Conservation (phyloP, 2,888 invertebrate species). For the Stenodera caucasica region DNA sequence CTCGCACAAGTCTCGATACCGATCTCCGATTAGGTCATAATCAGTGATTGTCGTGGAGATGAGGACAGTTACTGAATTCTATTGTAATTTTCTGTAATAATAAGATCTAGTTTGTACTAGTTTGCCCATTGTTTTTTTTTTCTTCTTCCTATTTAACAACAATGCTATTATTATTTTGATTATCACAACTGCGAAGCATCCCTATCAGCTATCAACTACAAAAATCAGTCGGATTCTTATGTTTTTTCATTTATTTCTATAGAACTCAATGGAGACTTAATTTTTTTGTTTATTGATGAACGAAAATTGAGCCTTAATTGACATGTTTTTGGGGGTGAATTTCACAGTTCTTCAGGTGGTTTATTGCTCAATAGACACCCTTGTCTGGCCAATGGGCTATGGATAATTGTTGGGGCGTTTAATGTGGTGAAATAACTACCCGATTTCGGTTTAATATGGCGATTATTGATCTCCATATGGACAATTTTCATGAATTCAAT, state of each 20-base stretch:
- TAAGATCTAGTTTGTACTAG: background rate
- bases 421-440: conserved; percentile 78
- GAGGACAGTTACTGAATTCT: no score
- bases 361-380: conserved; percentile 46
- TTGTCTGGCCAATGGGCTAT: conserved; percentile 50
- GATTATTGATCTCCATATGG: conserved; percentile 90
- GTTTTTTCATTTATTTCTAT: no score
- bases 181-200: conserved; percentile 25
- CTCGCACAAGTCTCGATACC: no score
- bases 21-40: no score
- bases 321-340: conserved; percentile 28
- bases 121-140: background rate
- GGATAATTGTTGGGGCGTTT: conserved; percentile 54
- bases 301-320: conserved; percentile 43
- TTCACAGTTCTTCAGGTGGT: conserved; percentile 50
- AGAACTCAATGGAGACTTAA: no score
- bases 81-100: no score
- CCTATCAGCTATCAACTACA: conserved; percentile 21
- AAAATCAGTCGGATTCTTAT: conserved; percentile 36
- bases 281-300: conserved; percentile 39
- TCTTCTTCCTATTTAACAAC: background rate
- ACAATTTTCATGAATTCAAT: conserved; percentile 94
- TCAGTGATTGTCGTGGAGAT: no score
- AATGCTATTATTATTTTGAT: background rate
- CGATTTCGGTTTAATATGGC: conserved; percentile 81